Evolutionary conservation across 2,113 vertebrate genomes (phyloP), one percentile per base, ranked within the genome.

Genomic region (Sylvilagus bachmani): DNA sequence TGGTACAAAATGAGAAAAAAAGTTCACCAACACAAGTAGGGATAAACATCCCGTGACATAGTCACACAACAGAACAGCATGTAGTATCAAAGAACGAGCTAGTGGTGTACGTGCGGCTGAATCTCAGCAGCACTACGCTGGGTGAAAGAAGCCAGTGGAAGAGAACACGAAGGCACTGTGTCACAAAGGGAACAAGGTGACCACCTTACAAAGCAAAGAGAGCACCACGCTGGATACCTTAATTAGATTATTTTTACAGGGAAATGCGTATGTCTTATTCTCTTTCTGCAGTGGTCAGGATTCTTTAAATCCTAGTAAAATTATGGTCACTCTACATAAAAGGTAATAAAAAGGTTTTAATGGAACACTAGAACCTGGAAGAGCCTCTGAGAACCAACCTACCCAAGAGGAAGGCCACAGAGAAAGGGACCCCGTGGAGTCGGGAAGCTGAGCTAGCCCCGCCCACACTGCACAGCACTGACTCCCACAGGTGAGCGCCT

Each of bases 261-360:
- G 13, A 13, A 74, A 49, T 62, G 55, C 88, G n/a, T 36, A 90
- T 71, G 51, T 82, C 21, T 70, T 87, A n/a, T 25, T 66, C 79
- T 92, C 61, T 74, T 90, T 75, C 71, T 85, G 94, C 88, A 75
- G 86, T 61, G 84, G 67, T 86, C 70, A 95, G 96, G 85, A 70
- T 38, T 90, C 90, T 95, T 44, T 86, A 95, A 79, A 96, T 21
- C n/a, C 74, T 53, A 96, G n/a, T 49, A 90, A 96, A 91, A 92
- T 92, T 58, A 87, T 61, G 66, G 73, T 83, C 5, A 2, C 38
- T 25, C n/a, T 87, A 55, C 4, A 88, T 0, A 16, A 89, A 71
- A 62, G 74, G 90, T 31, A 80, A 83, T 89, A 93, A 96, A 79
- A 0, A 81, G 55, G 55, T 58, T 84, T 82, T 61, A 81, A 14